phyloP scores from a whole-genome alignment of 1,140 invertebrate species.

The Drosophila gunungcola region DNA sequence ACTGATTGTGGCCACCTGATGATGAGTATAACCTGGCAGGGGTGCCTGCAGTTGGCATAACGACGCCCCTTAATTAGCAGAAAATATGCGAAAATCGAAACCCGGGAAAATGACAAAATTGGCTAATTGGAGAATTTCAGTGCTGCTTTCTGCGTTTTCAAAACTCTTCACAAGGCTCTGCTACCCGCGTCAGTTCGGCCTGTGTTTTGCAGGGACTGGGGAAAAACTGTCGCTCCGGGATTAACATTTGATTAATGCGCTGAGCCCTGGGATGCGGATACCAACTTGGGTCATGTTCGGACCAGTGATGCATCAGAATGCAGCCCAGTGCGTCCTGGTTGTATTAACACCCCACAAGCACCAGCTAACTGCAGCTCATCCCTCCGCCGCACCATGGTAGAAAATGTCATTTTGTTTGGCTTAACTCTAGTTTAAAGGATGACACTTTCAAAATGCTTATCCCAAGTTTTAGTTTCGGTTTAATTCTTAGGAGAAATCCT shows the following conservation, averaged over 20 bases:
- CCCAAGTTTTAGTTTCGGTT: no score
- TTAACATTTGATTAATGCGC: slow-evolving; percentile 63
- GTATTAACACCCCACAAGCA: slow-evolving; percentile 66
- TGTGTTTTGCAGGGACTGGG: not conserved
- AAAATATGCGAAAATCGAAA: slow-evolving; percentile 35
- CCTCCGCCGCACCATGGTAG: no score
- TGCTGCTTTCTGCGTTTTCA: not conserved
- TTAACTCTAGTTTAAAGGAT: no score
- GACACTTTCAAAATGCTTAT: no score
- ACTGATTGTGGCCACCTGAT: slow-evolving; percentile 42
- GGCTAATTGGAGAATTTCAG: slow-evolving; percentile 21
- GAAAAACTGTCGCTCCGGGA: slow-evolving; percentile 8
- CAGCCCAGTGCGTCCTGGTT: slow-evolving; percentile 44
- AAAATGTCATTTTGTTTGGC: no score
- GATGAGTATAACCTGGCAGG: not conserved
- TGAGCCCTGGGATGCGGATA: not conserved
- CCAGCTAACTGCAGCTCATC: slow-evolving; percentile 8
- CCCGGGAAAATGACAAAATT: slow-evolving; percentile 13
- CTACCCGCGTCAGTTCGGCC: slow-evolving; percentile 9
- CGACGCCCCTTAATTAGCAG: slow-evolving; percentile 63
- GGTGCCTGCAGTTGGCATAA: slow-evolving; percentile 41
- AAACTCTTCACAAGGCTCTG: slow-evolving; percentile 5
- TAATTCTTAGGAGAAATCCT: no score
- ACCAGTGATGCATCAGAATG: slow-evolving; percentile 60
- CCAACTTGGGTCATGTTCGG: slow-evolving; percentile 19